Base-by-base conservation (phyloP, 2,113 vertebrate species). In the Clarias macrocephalus region DNA sequence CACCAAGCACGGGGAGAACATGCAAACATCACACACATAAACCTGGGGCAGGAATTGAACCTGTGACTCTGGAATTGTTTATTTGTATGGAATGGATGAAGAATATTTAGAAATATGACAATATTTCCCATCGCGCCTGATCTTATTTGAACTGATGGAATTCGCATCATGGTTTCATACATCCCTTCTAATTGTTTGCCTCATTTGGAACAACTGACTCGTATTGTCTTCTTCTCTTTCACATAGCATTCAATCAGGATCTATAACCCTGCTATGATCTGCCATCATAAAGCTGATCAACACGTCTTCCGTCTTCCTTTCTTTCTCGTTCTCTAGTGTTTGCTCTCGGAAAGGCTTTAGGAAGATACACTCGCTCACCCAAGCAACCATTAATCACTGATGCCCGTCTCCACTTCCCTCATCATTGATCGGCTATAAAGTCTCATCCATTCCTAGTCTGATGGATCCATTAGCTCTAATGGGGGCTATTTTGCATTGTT, bases 401-500 rank as follows among this genome's bases (percentile, higher is more conserved):
- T 82, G 90, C 90, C 90, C 70, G 87, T 90, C 91, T 91, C 86
- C 80, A 85, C 89, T 89, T 91, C 91, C 87, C 54, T 77, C 73
- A 75, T 57, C 88, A 93, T 96, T 93, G 95, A 95, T 95, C 92
- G 84, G 86, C 89, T 92, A 92, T 91, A 90, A 92, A 94, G 94
- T 93, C 92, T 93, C 95, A 95, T 95, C 93, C 93, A 94, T 95
- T 94, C 86, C 85, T 56, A 86, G 82, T 87, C 90, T 94, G 94
- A 95, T 96, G 94, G 95, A 95, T 95, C 95, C 94, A 95, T 95
- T 95, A 94, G 91, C 91, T 93, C 94, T 96, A 95, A 96, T 96
- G 94, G 94, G 79, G 93, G 87, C 93, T 94, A 94, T 95, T 96
- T 96, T 95, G 95, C 95, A 95, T 94, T 95, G 93, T 95, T 95